These are phyloP conservation scores for Nemurella pictetii DNA, from an alignment of 2,888 invertebrate genomes.

Conservation along the genomic window DNA sequence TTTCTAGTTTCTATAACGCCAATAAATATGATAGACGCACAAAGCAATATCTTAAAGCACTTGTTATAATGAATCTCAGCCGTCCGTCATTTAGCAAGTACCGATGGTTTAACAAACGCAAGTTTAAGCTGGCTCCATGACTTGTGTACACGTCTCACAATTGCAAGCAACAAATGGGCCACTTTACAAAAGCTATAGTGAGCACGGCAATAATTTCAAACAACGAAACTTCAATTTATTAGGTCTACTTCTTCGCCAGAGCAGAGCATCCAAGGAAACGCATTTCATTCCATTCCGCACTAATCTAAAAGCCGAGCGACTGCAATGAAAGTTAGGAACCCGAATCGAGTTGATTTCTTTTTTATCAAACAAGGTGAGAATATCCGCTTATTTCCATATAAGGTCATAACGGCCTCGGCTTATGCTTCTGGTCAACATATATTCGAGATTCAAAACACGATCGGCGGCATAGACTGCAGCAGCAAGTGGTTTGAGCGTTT, in stretches of 20 bases:
- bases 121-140: not conserved
- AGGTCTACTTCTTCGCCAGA: not conserved
- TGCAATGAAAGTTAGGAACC: not conserved
- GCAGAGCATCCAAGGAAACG: not conserved
- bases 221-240: not conserved
- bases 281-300: not conserved
- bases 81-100: not conserved
- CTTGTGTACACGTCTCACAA: not conserved
- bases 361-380: slow-evolving; percentile 5
- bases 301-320: not conserved
- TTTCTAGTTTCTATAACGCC: not conserved
- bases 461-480: not conserved
- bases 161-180: not conserved
- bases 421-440: not conserved
- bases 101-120: no score
- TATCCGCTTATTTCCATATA: slow-evolving; percentile 6
- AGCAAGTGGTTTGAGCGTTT: not conserved
- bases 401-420: slow-evolving; percentile 16
- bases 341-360: not conserved
- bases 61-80: not conserved
- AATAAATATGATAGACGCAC: not conserved
- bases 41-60: not conserved
- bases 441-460: slow-evolving; percentile 3
- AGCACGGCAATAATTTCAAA: not conserved
- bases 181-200: not conserved